phyloP scores from a whole-genome alignment of 2,797 vertebrate species.

The Odontamblyopus rebecca region DNA sequence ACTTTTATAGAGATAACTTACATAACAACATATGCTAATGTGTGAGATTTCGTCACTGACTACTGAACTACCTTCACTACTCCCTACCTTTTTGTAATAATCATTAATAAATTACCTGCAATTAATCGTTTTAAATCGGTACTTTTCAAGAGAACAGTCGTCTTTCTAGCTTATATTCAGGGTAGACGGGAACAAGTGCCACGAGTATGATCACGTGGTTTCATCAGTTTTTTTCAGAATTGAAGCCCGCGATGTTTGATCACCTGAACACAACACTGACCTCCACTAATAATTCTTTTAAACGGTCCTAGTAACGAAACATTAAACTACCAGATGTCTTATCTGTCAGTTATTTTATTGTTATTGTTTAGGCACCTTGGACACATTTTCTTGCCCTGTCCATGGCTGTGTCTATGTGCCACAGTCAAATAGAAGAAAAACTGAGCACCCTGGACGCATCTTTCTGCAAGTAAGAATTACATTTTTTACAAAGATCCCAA shows the following conservation, averaged over 20 bases:
- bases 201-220: background rate
- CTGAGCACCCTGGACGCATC: slow-evolving; percentile 48
- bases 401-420: slow-evolving; percentile 26
- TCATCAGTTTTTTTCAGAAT: too few species aligned
- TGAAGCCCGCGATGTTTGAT: too few species aligned
- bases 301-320: too few species aligned
- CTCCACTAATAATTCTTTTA: background rate
- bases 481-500: background rate
- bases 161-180: too few species aligned
- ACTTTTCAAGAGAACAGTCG: too few species aligned
- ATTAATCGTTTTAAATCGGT: too few species aligned
- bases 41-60: background rate
- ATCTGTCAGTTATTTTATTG: background rate
- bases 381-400: slow-evolving; percentile 33
- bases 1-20: background rate
- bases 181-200: background rate
- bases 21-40: background rate
- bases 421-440: slow-evolving; percentile 26
- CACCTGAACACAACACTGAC: background rate
- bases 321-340: background rate
- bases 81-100: too few species aligned
- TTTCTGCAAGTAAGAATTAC: slow-evolving; percentile 64
- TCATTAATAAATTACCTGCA: too few species aligned
- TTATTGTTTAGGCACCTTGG: slow-evolving; percentile 40
- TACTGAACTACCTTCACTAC: background rate